These are phyloP conservation scores for Forpus xanthops DNA, from an alignment of 2,797 vertebrate genomes.

Conservation along the genomic window DNA sequence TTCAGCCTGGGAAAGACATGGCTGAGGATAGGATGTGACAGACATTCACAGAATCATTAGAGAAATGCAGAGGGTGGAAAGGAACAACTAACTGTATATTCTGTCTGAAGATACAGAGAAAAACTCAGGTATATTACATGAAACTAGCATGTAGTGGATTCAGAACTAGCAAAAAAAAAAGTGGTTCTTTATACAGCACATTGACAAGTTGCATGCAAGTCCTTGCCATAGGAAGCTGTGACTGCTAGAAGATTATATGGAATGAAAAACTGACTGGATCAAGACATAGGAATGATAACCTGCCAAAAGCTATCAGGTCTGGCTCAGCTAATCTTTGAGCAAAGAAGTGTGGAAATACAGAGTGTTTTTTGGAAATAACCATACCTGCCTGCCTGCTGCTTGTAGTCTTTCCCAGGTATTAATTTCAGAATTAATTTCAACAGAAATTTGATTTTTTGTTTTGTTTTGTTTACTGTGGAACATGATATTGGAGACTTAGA, in stretches of 20 bases:
- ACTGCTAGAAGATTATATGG: accelerated
- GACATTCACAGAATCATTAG: neutral
- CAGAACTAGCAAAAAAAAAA: neutral
- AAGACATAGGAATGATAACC: neutral
- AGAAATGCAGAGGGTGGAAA: neutral
- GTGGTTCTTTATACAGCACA: neutral
- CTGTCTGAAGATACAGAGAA: neutral
- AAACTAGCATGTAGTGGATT: neutral
- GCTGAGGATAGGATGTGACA: neutral
- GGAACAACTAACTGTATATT: neutral
- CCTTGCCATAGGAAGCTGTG: neutral
- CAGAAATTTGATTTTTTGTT: neutral
- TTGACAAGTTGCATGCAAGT: neutral
- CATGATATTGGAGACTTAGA: neutral
- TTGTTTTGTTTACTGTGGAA: neutral
- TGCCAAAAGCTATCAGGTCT: neutral
- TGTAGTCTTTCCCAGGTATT: neutral
- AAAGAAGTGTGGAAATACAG: neutral
- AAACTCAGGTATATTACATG: neutral
- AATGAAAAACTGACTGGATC: neutral
- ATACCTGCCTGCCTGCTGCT: neutral
- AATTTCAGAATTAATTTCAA: neutral
- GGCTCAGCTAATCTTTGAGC: neutral
- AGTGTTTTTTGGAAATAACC: neutral
- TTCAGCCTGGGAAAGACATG: neutral